These are phyloP conservation scores for Orchesella cincta DNA, from an alignment of 1,140 invertebrate genomes.

Conservation along the genomic window DNA sequence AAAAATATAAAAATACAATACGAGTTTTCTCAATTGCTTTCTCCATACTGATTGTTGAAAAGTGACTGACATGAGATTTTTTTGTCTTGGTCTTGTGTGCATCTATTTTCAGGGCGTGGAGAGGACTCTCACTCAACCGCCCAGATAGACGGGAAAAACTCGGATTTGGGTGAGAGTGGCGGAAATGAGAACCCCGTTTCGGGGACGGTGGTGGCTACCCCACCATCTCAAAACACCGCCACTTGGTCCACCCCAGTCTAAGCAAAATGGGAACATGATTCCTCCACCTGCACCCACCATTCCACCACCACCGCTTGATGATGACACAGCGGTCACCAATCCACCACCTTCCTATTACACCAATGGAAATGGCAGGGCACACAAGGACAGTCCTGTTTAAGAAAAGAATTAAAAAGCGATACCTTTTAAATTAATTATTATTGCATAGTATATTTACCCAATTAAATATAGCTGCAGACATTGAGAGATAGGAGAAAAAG, in stretches of 20 bases:
- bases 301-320: slow-evolving; percentile 49
- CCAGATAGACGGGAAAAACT: slow-evolving; percentile 43
- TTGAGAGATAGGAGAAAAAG: too few species aligned
- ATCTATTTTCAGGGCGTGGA: slow-evolving; percentile 33
- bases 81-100: slow-evolving; percentile 40
- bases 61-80: slow-evolving; percentile 40
- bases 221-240: slow-evolving; percentile 41
- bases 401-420: not conserved
- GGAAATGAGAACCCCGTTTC: slow-evolving; percentile 46
- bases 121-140: slow-evolving; percentile 49
- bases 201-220: slow-evolving; percentile 33
- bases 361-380: slow-evolving; percentile 46
- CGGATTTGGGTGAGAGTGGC: slow-evolving; percentile 38
- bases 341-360: slow-evolving; percentile 21
- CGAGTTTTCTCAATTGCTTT: slow-evolving; percentile 17
- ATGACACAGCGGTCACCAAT: slow-evolving; percentile 27
- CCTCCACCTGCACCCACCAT: slow-evolving; percentile 49
- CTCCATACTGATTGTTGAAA: not conserved
- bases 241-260: slow-evolving; percentile 33
- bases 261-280: slow-evolving; percentile 45
- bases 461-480: too few species aligned
- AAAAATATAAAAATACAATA: not conserved
- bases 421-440: not conserved
- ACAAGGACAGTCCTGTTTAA: slow-evolving; percentile 51
- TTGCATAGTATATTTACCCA: not conserved